Conservation (phyloP, 2,888 invertebrate genomes). For the Anthrax anthrax region DNA sequence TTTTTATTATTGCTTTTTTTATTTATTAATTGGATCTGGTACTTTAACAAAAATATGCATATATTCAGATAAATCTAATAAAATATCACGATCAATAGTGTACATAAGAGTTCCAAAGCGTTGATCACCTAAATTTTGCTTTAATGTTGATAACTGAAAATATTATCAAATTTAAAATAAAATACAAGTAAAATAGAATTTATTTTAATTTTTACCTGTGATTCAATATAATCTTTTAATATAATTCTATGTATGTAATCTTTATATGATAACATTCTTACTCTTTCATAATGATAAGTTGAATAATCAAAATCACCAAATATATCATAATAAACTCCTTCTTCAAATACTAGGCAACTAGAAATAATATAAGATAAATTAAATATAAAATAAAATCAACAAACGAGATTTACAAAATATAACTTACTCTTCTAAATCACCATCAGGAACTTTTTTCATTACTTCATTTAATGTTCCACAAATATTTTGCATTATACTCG, state of each 20-base stretch:
- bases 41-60: conserved; percentile 16
- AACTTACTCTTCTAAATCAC: conserved; percentile 42
- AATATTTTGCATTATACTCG: conserved; percentile 56
- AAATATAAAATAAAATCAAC: neutral
- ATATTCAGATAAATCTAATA: conserved; percentile 54
- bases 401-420: neutral
- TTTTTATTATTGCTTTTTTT: too few species aligned
- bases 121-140: conserved; percentile 57
- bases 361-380: conserved; percentile 10
- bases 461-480: conserved; percentile 69
- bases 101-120: conserved; percentile 61
- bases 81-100: conserved; percentile 55
- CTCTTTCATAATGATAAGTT: conserved; percentile 60
- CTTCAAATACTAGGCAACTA: conserved; percentile 35
- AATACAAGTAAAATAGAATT: conserved; percentile 2
- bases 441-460: conserved; percentile 55
- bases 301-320: conserved; percentile 39
- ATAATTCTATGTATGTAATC: conserved; percentile 74
- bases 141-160: conserved; percentile 51
- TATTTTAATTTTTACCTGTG: conserved; percentile 43
- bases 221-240: conserved; percentile 53
- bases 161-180: neutral
- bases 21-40: too few species aligned
- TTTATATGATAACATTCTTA: conserved; percentile 44
- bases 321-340: conserved; percentile 30